phyloP scores from a whole-genome alignment of 92 coral and sea anemone genomes.

The Palythoa caribaeorum region DNA sequence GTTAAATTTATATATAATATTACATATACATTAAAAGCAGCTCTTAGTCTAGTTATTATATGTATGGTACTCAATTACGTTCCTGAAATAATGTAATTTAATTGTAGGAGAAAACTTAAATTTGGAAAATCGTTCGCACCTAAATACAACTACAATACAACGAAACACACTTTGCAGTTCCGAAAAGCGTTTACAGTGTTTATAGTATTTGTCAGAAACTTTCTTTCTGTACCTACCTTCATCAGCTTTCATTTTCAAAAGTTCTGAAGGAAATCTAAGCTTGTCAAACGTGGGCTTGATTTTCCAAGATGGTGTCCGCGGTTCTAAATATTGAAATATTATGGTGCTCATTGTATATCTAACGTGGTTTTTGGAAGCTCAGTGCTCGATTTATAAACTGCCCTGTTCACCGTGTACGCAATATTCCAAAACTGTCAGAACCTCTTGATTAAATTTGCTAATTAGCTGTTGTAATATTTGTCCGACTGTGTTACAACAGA shows the following conservation, averaged over 20 bases:
- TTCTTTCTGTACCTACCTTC: slow-evolving; percentile 22
- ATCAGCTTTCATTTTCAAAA: slow-evolving; percentile 34
- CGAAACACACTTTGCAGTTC: background rate
- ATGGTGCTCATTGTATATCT: slow-evolving; percentile 32
- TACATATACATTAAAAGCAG: background rate
- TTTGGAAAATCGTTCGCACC: background rate
- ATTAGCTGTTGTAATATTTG: slow-evolving; percentile 1
- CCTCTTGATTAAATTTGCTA: slow-evolving; percentile 23
- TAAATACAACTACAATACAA: background rate
- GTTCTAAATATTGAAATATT: slow-evolving; percentile 46
- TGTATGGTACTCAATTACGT: background rate
- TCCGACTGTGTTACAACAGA: slow-evolving; percentile 5
- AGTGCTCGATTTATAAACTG: background rate
- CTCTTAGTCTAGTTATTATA: no score
- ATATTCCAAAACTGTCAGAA: background rate
- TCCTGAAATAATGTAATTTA: background rate
- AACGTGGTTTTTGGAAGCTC: background rate
- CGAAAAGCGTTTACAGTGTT: no score
- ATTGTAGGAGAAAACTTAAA: background rate
- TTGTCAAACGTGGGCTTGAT: slow-evolving; percentile 36
- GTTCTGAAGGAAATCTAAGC: slow-evolving; percentile 8
- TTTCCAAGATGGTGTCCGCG: slow-evolving; percentile 30
- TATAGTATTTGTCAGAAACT: background rate
- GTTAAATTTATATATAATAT: background rate
- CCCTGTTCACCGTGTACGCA: background rate